Percentiles rank a stretch among this genome's conserved stretches.
These are phyloP conservation scores for Ceratina calcarata DNA, from an alignment of 1,140 invertebrate genomes.

Conservation along the genomic window DNA sequence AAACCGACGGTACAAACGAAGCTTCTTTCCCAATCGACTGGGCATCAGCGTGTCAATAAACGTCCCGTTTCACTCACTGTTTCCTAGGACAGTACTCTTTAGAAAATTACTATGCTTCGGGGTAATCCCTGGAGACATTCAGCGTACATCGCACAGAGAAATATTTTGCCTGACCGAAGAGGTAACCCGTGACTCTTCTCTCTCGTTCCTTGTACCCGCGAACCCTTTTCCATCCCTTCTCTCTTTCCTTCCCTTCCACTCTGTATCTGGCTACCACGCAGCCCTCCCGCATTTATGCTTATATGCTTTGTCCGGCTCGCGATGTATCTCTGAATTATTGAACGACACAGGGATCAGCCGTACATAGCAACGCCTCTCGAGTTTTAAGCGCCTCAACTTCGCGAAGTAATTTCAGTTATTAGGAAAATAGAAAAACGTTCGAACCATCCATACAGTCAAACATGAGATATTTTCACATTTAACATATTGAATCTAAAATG, in stretches of 20 bases:
- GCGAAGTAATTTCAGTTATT: slow-evolving; percentile 45
- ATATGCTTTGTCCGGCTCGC: slow-evolving; percentile 62
- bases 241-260: slow-evolving; percentile 18
- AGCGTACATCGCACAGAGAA: slow-evolving; percentile 63
- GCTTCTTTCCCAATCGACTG: slow-evolving; percentile 5
- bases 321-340: slow-evolving; percentile 68
- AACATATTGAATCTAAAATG: too few relatives aligned
- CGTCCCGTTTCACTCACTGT: slow-evolving; percentile 53
- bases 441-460: too few relatives aligned
- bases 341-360: slow-evolving; percentile 61
- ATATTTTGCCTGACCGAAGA: slow-evolving; percentile 71
- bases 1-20: background rate
- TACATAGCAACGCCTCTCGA: slow-evolving; percentile 56
- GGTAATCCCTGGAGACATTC: slow-evolving; percentile 56
- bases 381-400: slow-evolving; percentile 48
- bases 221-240: slow-evolving; percentile 41
- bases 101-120: slow-evolving; percentile 42
- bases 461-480: too few relatives aligned
- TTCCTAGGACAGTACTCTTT: slow-evolving; percentile 49
- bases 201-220: slow-evolving; percentile 42
- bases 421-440: background rate
- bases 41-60: slow-evolving; percentile 36
- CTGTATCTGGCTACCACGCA: slow-evolving; percentile 23
- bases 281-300: slow-evolving; percentile 64
- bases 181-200: slow-evolving; percentile 59